A percentile compares a stretch with the other conserved stretches of the same genome.
phyloP scores from a whole-genome alignment of 2,797 vertebrate species.

The Hoplostethus mediterraneus region DNA sequence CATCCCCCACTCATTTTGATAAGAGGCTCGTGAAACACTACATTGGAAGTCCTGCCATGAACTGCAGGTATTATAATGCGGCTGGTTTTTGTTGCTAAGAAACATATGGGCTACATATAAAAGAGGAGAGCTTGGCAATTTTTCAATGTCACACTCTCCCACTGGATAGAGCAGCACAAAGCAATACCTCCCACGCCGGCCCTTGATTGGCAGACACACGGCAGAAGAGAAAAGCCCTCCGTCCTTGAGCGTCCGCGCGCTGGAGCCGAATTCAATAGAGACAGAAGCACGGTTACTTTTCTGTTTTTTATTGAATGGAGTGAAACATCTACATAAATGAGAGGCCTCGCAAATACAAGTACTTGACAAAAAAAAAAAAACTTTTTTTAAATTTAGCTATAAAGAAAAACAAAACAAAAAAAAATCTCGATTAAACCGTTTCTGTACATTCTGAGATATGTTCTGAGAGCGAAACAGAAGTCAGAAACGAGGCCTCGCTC shows the following conservation, averaged over 20 bases:
- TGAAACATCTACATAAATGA: conserved; percentile 84
- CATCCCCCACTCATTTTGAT: too few relatives aligned
- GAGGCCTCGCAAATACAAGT: conserved; percentile 85
- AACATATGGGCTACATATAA: conserved; percentile 43
- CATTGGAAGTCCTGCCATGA: conserved; percentile 7
- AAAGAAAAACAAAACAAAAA: conserved; percentile 62
- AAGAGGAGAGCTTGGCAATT: conserved; percentile 26
- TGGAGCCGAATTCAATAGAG: conserved; percentile 34
- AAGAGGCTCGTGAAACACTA: conserved; percentile 10
- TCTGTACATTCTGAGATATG: conserved; percentile 86
- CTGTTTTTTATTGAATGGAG: conserved; percentile 81
- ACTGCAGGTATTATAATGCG: conserved; percentile 44
- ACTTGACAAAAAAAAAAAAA: conserved; percentile 69
- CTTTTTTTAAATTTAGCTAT: conserved; percentile 61
- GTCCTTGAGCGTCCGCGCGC: conserved; percentile 34
- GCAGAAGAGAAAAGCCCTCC: not conserved
- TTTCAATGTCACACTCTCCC: conserved; percentile 45
- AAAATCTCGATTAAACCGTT: conserved; percentile 50
- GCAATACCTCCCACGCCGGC: conserved; percentile 53
- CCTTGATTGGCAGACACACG: conserved; percentile 51
- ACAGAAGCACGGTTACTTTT: conserved; percentile 41
- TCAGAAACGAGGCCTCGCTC: conserved; percentile 70
- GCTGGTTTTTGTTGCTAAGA: conserved; percentile 62
- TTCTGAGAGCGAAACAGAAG: conserved; percentile 75
- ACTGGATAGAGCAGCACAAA: conserved; percentile 44